Evolutionary conservation across 2,888 invertebrate genomes (phyloP).

Genomic region (Nymphalis c-album): DNA sequence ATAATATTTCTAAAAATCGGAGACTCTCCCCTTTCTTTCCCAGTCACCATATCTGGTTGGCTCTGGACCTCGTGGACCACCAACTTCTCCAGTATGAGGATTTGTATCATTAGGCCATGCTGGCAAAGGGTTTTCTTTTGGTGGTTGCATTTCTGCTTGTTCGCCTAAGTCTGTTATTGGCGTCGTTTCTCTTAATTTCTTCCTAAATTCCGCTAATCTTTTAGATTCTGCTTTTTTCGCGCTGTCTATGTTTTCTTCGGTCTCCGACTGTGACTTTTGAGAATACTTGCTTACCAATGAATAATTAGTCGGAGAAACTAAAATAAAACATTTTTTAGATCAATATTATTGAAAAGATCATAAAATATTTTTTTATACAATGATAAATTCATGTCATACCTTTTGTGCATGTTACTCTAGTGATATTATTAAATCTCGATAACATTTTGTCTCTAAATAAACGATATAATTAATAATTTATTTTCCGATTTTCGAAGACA

Average conservation of each 20-base stretch:
- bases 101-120: conserved; percentile 94
- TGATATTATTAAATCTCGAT: conserved; percentile 3
- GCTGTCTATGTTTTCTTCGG: conserved; percentile 34
- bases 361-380: background rate
- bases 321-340: conserved; percentile 17
- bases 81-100: conserved; percentile 96
- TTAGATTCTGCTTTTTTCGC: conserved; percentile 56
- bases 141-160: conserved; percentile 85
- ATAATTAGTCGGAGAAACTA: conserved; percentile 20
- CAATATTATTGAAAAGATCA: background rate
- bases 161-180: conserved; percentile 89
- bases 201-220: conserved; percentile 85
- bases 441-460: conserved; percentile 11
- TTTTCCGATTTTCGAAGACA: background rate
- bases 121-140: conserved; percentile 90
- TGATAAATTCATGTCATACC: background rate
- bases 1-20: conserved; percentile 88
- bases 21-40: conserved; percentile 98
- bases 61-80: conserved; percentile 97
- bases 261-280: conserved; percentile 44
- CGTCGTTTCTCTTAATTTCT: conserved; percentile 87
- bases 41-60: conserved; percentile 99
- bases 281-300: conserved; percentile 46
- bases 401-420: background rate
- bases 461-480: background rate